A percentile compares a stretch with the other conserved stretches of the same genome.
Conservation (phyloP, 2,888 invertebrate genomes). For the Cryptocephalus moraei region DNA sequence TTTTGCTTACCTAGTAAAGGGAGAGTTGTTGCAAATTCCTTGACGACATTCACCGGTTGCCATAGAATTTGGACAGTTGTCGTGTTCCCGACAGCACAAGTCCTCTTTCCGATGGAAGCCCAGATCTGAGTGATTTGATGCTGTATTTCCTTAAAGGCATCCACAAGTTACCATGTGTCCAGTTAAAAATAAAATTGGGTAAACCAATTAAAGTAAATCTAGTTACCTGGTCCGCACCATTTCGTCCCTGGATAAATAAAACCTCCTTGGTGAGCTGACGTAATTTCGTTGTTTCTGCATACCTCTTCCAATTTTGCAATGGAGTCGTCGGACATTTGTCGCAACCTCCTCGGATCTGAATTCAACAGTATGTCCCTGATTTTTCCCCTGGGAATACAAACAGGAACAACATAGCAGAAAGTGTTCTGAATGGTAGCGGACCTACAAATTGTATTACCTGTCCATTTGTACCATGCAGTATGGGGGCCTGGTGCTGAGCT, state of each 20-base stretch:
- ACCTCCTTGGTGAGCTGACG: constrained; percentile 34
- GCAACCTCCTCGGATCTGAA: constrained; percentile 45
- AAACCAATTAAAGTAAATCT: background rate
- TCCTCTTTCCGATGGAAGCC: constrained; percentile 56
- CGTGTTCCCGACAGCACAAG: constrained; percentile 63
- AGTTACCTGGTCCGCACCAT: constrained; percentile 63
- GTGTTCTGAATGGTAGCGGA: no score
- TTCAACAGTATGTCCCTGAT: constrained; percentile 50
- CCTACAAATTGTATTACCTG: constrained; percentile 35
- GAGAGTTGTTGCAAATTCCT: constrained; percentile 57
- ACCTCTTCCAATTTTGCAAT: constrained; percentile 48
- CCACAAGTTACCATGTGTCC: background rate
- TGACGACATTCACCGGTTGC: constrained; percentile 49
- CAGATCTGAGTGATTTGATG: constrained; percentile 51
- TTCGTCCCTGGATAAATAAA: constrained; percentile 61
- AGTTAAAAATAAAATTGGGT: background rate
- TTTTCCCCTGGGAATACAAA: constrained; percentile 37
- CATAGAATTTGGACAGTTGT: constrained; percentile 55
- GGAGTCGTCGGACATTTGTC: constrained; percentile 51
- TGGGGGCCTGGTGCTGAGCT: constrained; percentile 47
- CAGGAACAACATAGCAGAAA: background rate
- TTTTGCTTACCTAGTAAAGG: constrained; percentile 45
- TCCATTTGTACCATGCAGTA: constrained; percentile 52
- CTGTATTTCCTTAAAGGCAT: constrained; percentile 42
- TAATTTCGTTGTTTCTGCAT: constrained; percentile 34